These are phyloP conservation scores for Colletes gigas DNA, from an alignment of 1,140 invertebrate species.

Conservation along the genomic window DNA sequence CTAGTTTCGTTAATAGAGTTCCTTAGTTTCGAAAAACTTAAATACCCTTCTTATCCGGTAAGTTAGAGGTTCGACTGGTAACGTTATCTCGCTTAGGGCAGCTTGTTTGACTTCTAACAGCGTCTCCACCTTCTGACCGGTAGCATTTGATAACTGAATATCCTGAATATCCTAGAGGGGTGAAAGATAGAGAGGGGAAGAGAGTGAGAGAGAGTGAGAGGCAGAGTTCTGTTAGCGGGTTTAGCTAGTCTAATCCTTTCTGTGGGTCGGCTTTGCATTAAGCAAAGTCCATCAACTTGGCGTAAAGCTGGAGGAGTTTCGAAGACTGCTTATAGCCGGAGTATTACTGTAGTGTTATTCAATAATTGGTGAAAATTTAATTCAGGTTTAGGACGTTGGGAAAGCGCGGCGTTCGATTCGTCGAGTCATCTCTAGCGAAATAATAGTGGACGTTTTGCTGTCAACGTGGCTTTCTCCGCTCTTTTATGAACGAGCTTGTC, in stretches of 20 bases:
- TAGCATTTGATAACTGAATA: conserved; percentile 76
- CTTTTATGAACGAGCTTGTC: neutral
- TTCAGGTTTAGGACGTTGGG: neutral
- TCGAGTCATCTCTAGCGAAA: neutral
- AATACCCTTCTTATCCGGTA: conserved; percentile 57
- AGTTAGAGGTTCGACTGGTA: conserved; percentile 47
- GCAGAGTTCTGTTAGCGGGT: conserved; percentile 55
- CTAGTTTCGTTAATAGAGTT: conserved; percentile 57
- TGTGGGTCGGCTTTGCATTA: conserved; percentile 66
- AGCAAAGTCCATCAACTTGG: conserved; percentile 62
- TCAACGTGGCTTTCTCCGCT: neutral
- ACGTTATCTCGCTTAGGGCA: conserved; percentile 74
- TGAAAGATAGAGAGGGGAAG: conserved; percentile 23
- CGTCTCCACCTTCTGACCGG: conserved; percentile 74
- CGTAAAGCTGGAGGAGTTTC: conserved; percentile 30
- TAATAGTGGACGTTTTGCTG: neutral
- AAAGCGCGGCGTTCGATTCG: neutral
- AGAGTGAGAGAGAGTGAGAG: conserved; percentile 24
- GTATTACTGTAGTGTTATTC: conserved; percentile 26
- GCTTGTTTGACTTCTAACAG: conserved; percentile 78
- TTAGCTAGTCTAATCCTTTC: conserved; percentile 76
- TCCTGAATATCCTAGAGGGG: conserved; percentile 64
- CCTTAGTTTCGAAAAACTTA: conserved; percentile 52
- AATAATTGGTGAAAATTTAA: conserved; percentile 15
- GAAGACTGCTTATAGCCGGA: conserved; percentile 19